Percentiles rank a stretch among this genome's conserved stretches.
phyloP scores from a whole-genome alignment of 2,797 vertebrate species.

The Tolypeutes matacus region DNA sequence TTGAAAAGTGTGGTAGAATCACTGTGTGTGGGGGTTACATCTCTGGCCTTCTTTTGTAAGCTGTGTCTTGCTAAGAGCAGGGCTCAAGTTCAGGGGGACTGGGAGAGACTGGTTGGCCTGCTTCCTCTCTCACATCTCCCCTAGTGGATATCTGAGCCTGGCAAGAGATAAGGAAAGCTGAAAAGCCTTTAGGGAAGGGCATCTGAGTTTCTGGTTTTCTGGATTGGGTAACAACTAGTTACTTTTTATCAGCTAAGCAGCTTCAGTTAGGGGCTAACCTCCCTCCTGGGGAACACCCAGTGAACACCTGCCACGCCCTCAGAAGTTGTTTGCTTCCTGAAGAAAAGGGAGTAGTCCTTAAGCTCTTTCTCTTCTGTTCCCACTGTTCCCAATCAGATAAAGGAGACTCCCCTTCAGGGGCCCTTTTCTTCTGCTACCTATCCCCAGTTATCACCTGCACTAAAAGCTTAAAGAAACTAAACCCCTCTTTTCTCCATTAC shows the following conservation, averaged over 20 bases:
- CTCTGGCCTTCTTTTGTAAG: constrained; percentile 6
- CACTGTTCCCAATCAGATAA: constrained; percentile 13
- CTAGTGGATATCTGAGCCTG: neutral
- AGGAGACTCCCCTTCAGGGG: neutral
- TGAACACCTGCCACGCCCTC: constrained; percentile 43
- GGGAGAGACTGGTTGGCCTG: neutral
- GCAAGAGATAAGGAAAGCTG: constrained; percentile 4
- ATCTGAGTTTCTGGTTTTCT: constrained; percentile 19
- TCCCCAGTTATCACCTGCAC: neutral
- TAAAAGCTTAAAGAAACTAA: neutral
- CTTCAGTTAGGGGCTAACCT: neutral
- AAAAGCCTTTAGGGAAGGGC: constrained; percentile 2
- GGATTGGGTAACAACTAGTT: constrained; percentile 16
- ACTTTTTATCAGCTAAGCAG: neutral
- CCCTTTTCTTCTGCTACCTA: neutral
- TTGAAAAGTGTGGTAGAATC: neutral
- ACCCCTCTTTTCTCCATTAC: neutral
- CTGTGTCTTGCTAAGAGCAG: constrained; percentile 8
- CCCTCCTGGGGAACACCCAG: constrained; percentile 25
- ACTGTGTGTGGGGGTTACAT: neutral
- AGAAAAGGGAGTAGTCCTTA: neutral
- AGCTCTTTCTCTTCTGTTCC: neutral
- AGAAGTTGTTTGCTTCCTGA: constrained; percentile 58
- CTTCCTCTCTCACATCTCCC: neutral
- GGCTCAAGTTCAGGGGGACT: neutral